Percentiles rank a stretch among this genome's conserved stretches.
phyloP scores from a whole-genome alignment of 2,113 vertebrate species.

The Hemibagrus wyckioides region DNA sequence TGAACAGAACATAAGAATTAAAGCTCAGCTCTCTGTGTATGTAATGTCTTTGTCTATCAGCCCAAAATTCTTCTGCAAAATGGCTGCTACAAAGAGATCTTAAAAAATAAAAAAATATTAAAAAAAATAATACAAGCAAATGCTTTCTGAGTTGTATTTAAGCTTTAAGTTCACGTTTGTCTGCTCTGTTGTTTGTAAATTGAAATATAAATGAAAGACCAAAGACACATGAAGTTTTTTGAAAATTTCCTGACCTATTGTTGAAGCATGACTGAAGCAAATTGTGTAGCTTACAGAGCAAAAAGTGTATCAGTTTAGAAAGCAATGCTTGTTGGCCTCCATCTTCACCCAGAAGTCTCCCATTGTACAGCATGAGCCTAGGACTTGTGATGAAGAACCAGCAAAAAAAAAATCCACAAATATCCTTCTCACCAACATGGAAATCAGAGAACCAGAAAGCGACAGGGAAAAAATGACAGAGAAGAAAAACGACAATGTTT shows the following conservation, averaged over 20 bases:
- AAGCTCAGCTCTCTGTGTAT: conserved; percentile 12
- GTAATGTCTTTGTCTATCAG: conserved; percentile 24
- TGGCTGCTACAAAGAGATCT: conserved; percentile 19
- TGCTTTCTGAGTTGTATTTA: neutral
- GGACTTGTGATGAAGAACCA: neutral
- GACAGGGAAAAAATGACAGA: neutral
- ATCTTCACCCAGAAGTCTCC: conserved; percentile 44
- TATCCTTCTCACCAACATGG: neutral
- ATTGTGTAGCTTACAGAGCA: neutral
- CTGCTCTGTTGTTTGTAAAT: conserved; percentile 20
- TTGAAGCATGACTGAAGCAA: conserved; percentile 1
- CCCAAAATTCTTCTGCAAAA: neutral
- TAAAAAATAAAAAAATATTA: too few species aligned
- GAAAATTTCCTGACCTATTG: neutral
- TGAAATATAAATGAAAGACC: conserved; percentile 26
- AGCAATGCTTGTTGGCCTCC: conserved; percentile 59
- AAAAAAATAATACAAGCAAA: too few species aligned
- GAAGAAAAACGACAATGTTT: conserved; percentile 46
- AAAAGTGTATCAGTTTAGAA: conserved; percentile 59
- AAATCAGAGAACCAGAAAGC: neutral
- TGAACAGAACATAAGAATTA: neutral
- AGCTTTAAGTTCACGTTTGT: neutral
- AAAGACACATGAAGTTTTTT: neutral
- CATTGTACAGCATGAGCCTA: conserved; percentile 16
- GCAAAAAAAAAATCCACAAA: neutral